Base-by-base conservation (phyloP, 1,140 invertebrate genomes). In the Drosophila suzukii region DNA sequence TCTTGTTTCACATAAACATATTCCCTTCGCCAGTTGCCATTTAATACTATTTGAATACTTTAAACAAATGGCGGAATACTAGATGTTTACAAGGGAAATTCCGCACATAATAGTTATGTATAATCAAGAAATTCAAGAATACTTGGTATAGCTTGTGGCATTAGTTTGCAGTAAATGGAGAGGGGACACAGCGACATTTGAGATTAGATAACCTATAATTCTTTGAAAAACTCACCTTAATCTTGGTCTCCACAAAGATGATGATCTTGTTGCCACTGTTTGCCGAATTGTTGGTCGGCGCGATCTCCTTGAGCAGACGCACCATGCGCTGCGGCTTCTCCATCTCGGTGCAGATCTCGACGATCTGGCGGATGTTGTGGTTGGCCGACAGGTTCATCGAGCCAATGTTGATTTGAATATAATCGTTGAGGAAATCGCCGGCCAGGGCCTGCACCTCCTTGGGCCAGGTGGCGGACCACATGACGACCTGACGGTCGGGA, bases 401-500 rank as follows among this genome's bases (percentile, higher is more conserved):
- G 10, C 99, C 99, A 93, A 99, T 98, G 90, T 99, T 99, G 5
- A 99, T 95, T 88, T 96, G 95, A 56, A 96, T 94, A 84, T 98
- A 98, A 92, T 99, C 96, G 61, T 94, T 96, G 6, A 99, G 94
- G 84, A 99, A 99, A 90, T 99, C 98, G 92, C 98, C 97, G 60
- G 98, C 98, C 0, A 99, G 93, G 30, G 95, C 95, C 91, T 98
- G 96, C 4, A 99, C 98, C 93, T 99, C 98, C 93, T 99, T 99
- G 1, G 98, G 98, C 98, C 98, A 99, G 7, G 98, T 99, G n/a
- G 98, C 98, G 49, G 97, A 98, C 97, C 98, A 99, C 98, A 99
- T 99, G 4, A 99, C 93, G 3, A 98, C 98, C 93, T 99, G 98
- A 49, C 98, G 94, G 91, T 99, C 97, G 6, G 98, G 97, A 85